These are phyloP conservation scores for Amblyjoppa fuscipennis DNA, from an alignment of 2,888 invertebrate genomes.

Conservation along the genomic window DNA sequence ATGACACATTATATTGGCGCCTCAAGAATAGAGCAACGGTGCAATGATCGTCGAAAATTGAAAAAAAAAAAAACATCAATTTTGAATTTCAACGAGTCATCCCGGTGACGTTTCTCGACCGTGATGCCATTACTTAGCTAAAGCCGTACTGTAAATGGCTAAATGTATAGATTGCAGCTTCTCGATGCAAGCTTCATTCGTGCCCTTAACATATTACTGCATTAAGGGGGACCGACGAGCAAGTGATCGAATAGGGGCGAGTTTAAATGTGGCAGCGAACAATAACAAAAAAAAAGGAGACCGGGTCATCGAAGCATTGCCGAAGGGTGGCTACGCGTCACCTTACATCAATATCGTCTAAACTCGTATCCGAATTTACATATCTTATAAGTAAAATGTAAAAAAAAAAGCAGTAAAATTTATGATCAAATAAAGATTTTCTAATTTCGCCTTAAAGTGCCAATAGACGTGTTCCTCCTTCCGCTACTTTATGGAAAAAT, in stretches of 20 bases:
- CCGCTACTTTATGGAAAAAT: constrained; percentile 30
- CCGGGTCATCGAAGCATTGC: neutral
- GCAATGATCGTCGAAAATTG: neutral
- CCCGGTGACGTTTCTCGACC: neutral
- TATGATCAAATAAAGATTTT: neutral
- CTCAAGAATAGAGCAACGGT: too few species aligned
- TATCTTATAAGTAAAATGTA: neutral
- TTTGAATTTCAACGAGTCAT: constrained; percentile 18
- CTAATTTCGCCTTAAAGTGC: constrained; percentile 18
- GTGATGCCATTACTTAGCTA: neutral
- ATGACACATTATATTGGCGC: too few species aligned
- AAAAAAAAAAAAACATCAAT: neutral
- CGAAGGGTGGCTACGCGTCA: neutral
- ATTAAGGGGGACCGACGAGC: neutral
- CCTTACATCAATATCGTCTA: too few species aligned
- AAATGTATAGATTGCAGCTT: constrained; percentile 27
- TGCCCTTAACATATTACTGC: constrained; percentile 37
- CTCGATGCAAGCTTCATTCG: constrained; percentile 19
- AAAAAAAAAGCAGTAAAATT: constrained; percentile 5
- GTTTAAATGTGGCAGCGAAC: constrained; percentile 45
- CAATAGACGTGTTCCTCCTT: constrained; percentile 19
- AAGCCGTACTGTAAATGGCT: constrained; percentile 2
- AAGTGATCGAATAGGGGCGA: constrained; percentile 39
- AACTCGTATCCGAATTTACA: neutral
- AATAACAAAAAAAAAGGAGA: constrained; percentile 19